Evolutionary conservation across 2,888 invertebrate genomes (phyloP).

Genomic region (Capitulum mitella): DNA sequence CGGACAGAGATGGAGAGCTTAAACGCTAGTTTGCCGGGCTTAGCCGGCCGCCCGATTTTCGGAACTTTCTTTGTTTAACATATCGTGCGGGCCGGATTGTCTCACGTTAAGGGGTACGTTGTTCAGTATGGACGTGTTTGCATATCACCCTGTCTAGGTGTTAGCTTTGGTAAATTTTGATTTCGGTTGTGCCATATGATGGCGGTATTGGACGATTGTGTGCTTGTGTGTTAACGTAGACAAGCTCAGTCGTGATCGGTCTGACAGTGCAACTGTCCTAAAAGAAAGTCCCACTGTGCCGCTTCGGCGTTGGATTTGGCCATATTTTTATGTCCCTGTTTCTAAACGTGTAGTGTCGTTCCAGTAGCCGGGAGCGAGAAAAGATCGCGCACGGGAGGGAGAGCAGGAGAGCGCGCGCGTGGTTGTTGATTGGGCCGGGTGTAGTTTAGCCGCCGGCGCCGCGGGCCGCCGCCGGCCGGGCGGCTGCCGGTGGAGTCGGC

Average conservation of each 20-base stretch:
- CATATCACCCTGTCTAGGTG: slow-evolving; percentile 8
- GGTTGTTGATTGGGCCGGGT: slow-evolving; percentile 34
- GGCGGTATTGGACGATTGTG: neutral
- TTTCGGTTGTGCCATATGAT: slow-evolving; percentile 20
- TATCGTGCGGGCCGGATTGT: neutral
- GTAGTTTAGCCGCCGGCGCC: neutral
- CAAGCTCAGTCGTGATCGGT: neutral
- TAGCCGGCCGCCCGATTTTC: neutral
- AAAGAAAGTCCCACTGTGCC: neutral
- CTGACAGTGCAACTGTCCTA: neutral
- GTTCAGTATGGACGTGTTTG: neutral
- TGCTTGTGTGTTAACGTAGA: neutral
- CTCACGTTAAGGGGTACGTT: neutral
- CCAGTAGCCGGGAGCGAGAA: slow-evolving; percentile 22
- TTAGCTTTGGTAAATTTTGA: neutral
- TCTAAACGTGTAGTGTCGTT: slow-evolving; percentile 18
- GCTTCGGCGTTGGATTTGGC: neutral
- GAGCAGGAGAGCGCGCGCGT: slow-evolving; percentile 18
- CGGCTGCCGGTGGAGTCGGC: neutral
- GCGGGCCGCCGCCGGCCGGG: neutral
- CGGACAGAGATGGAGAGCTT: neutral
- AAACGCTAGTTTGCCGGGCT: neutral
- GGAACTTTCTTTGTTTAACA: neutral
- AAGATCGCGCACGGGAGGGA: slow-evolving; percentile 17
- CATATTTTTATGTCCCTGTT: neutral